phyloP scores from a whole-genome alignment of 1,140 invertebrate species.

The Diuraphis noxia region DNA sequence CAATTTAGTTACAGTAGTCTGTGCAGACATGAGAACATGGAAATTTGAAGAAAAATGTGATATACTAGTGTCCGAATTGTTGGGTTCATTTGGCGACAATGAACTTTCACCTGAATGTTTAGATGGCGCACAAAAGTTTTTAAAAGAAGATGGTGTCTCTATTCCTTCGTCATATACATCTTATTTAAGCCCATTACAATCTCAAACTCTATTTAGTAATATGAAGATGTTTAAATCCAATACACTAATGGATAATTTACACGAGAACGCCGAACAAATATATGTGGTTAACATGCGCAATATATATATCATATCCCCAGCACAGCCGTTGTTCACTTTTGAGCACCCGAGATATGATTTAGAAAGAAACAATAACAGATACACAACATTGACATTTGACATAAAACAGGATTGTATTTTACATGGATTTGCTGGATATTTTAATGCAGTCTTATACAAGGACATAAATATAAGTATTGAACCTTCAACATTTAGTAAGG shows the following conservation, averaged over 20 bases:
- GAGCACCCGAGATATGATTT: conserved; percentile 78
- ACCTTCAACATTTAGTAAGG: conserved; percentile 81
- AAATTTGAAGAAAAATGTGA: conserved; percentile 82
- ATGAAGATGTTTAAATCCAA: conserved; percentile 60
- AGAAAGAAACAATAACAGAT: conserved; percentile 72
- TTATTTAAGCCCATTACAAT: conserved; percentile 85
- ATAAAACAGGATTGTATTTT: conserved; percentile 76
- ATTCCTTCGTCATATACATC: conserved; percentile 91
- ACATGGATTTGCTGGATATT: conserved; percentile 95
- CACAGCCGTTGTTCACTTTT: conserved; percentile 85
- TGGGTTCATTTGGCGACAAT: conserved; percentile 98
- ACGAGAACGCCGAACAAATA: conserved; percentile 75
- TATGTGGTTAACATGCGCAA: conserved; percentile 94
- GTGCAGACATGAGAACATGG: conserved; percentile 91
- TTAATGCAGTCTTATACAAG: conserved; percentile 86
- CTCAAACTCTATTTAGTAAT: conserved; percentile 76
- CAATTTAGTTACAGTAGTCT: conserved; percentile 73
- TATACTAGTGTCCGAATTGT: conserved; percentile 95
- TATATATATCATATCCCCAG: conserved; percentile 78
- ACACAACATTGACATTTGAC: conserved; percentile 71
- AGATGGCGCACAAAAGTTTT: conserved; percentile 87
- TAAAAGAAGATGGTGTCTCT: conserved; percentile 89
- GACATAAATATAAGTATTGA: conserved; percentile 86
- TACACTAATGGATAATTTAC: conserved; percentile 58
- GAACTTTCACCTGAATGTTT: conserved; percentile 98